phyloP scores from a whole-genome alignment of 2,888 invertebrate species.

The Selenia dentaria region DNA sequence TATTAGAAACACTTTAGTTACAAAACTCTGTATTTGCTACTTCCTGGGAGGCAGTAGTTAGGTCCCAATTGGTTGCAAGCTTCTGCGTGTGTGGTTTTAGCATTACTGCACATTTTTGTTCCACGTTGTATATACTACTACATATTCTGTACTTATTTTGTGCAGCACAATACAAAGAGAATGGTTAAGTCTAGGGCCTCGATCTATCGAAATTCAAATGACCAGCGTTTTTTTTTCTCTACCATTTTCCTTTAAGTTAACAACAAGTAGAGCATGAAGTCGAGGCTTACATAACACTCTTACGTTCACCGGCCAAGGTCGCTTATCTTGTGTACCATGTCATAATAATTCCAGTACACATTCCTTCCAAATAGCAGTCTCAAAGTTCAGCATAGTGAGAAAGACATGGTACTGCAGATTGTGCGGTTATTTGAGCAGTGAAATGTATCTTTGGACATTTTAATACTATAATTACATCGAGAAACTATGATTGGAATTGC shows the following conservation, averaged over 20 bases:
- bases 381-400: not conserved
- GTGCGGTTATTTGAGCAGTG: not conserved
- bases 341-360: not conserved
- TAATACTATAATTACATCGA: constrained; percentile 4
- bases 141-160: no score
- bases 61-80: no score
- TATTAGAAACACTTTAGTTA: no score
- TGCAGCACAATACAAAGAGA: no score
- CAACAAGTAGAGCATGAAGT: constrained; percentile 30
- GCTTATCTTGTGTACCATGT: constrained; percentile 1
- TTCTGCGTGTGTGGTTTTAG: no score
- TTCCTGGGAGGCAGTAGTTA: no score
- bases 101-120: no score
- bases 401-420: not conserved
- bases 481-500: constrained; percentile 13
- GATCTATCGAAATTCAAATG: constrained; percentile 15
- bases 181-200: not conserved
- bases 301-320: constrained; percentile 29
- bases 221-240: constrained; percentile 4
- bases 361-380: not conserved
- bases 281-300: constrained; percentile 24
- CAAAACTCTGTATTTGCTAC: no score
- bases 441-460: constrained; percentile 12
- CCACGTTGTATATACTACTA: no score
- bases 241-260: constrained; percentile 20